These are phyloP conservation scores for Leguminivora glycinivorella DNA, from an alignment of 1,140 invertebrate species.

Conservation along the genomic window DNA sequence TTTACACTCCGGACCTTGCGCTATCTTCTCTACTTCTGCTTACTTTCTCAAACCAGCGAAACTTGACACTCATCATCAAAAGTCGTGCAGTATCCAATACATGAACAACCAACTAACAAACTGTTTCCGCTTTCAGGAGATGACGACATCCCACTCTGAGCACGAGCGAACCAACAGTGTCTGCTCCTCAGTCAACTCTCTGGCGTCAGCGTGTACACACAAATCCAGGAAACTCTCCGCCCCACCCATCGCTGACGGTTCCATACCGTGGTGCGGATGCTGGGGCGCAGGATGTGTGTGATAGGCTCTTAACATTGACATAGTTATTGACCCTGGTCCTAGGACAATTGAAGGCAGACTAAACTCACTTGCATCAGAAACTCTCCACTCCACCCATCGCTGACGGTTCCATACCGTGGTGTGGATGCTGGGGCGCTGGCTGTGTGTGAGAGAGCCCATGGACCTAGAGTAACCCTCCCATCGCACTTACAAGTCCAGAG, in stretches of 20 bases:
- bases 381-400: constrained; percentile 79
- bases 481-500: no score
- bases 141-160: constrained; percentile 81
- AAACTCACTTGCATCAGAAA: constrained; percentile 81
- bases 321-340: no score
- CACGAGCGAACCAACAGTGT: constrained; percentile 85
- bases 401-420: constrained; percentile 90
- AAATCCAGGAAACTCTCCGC: constrained; percentile 81
- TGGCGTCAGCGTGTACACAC: constrained; percentile 80
- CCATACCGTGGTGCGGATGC: constrained; percentile 92
- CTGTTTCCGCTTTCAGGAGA: constrained; percentile 67
- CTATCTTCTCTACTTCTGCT: neutral
- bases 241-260: constrained; percentile 81
- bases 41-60: neutral
- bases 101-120: no score
- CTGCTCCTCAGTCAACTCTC: constrained; percentile 80
- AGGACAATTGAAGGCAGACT: no score
- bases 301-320: constrained; percentile 36
- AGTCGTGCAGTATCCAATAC: neutral
- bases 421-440: constrained; percentile 92
- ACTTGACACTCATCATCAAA: neutral
- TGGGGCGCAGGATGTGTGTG: constrained; percentile 92
- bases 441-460: constrained; percentile 81
- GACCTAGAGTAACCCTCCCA: no score
- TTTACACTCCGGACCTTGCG: no score